Conservation (phyloP, 2,888 invertebrate species). For the Idaea aversata region DNA sequence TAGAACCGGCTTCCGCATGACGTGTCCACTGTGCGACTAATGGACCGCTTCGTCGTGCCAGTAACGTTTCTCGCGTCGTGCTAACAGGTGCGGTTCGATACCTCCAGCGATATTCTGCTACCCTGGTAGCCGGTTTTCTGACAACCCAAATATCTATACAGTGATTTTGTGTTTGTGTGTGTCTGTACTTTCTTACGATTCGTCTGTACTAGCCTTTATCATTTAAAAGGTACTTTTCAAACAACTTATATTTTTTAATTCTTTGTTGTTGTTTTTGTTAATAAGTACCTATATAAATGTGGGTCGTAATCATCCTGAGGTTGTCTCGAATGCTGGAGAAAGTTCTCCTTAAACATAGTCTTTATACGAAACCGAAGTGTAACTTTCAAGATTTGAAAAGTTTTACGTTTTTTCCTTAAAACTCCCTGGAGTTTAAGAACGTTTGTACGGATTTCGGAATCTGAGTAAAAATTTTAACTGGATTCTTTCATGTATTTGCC, state of each 20-base stretch:
- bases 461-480: not conserved
- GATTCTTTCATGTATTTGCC: constrained; percentile 6
- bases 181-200: constrained; percentile 5
- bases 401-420: constrained; percentile 12
- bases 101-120: constrained; percentile 49
- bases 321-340: not conserved
- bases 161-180: constrained; percentile 43
- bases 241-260: not conserved
- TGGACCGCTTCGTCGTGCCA: constrained; percentile 60
- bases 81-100: constrained; percentile 67
- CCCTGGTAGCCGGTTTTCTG: constrained; percentile 49
- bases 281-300: not conserved
- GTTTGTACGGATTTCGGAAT: not conserved
- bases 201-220: constrained; percentile 4
- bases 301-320: not conserved
- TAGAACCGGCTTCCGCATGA: constrained; percentile 77
- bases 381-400: constrained; percentile 26
- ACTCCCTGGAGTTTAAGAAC: not conserved
- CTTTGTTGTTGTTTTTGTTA: constrained; percentile 6
- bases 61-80: constrained; percentile 72
- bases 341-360: not conserved
- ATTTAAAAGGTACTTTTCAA: not conserved
- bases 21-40: constrained; percentile 68
- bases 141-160: constrained; percentile 43
- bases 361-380: not conserved